phyloP scores from a whole-genome alignment of 2,113 vertebrate genomes.

The Sceloporus tristichus region DNA sequence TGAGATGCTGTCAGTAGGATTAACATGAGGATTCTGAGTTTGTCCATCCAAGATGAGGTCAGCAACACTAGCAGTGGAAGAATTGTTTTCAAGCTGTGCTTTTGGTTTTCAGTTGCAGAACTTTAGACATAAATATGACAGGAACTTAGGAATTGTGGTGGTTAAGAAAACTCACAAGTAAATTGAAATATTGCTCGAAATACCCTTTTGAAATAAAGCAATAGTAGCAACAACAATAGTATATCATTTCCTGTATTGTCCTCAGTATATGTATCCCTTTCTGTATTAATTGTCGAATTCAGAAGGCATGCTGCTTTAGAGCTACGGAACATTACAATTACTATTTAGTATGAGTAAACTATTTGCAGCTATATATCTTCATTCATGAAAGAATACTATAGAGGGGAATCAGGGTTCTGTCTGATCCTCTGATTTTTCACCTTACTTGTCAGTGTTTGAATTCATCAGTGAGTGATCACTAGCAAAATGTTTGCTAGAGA shows the following conservation, averaged over 20 bases:
- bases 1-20: conserved; percentile 82
- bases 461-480: too few species aligned
- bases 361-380: too few species aligned
- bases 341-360: too few species aligned
- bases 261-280: too few species aligned
- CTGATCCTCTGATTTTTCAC: background rate
- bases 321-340: too few species aligned
- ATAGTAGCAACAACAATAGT: too few species aligned
- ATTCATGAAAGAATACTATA: too few species aligned
- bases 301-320: background rate
- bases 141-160: conserved; percentile 53
- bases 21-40: conserved; percentile 80
- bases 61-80: conserved; percentile 77
- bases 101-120: conserved; percentile 71
- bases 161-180: background rate
- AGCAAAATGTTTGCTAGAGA: too few species aligned
- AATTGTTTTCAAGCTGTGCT: conserved; percentile 75
- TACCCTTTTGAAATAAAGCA: too few species aligned
- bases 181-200: too few species aligned
- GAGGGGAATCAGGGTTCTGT: background rate
- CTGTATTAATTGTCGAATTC: background rate
- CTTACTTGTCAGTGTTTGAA: background rate
- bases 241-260: too few species aligned
- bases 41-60: conserved; percentile 81
- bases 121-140: conserved; percentile 71